Evolutionary conservation across 2,888 invertebrate species (phyloP), one percentile per base, ranked within the genome.

Genomic region (Hipparchia sbordonii): DNA sequence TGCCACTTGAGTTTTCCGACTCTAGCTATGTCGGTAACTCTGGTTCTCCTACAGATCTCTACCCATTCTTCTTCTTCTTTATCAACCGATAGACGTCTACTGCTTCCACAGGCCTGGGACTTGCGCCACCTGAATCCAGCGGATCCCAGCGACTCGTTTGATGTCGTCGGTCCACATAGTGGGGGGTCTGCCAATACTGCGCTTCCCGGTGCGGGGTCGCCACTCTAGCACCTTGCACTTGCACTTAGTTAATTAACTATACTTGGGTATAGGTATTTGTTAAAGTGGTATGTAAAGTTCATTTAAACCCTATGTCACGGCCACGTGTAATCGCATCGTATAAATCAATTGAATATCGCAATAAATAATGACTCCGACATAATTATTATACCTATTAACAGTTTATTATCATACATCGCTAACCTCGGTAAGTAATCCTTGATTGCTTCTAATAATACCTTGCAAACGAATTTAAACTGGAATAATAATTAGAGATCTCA

Each of bases 401-500:
- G 78, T 72, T 67, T 75, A 75, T 72, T 77, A 76, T 75, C 74
- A 76, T 77, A 73, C 75, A 74, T 72, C 65, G 70, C 57, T 80
- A 79, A 79, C 77, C 76, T 79, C 80, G 79, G 78, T 80, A 57
- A 74, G 76, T 79, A 80, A 63, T 79, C 82, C 84, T 83, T 84
- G 82, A 79, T 77, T 75, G 76, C 73, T 77, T 76, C 70, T 79
- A 77, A 79, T 77, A 79, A 79, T 74, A 71, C 75, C 72, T 77
- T 72, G 72, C 66, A 76, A 74, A 81, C 80, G 74, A 76, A 81
- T 84, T 82, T 82, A 82, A 84, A 82, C 79, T 83, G 76, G 84
- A 82, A 86, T 85, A 81, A 84, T 85, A 81, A 85, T 88, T 88
- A 87, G 48, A 68, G 63, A 71, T 67, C 63, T 63, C 70, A 73